Evolutionary conservation across 2,888 invertebrate species (phyloP), one percentile per base, ranked within the genome.

Genomic region (Poecilus cupreus): DNA sequence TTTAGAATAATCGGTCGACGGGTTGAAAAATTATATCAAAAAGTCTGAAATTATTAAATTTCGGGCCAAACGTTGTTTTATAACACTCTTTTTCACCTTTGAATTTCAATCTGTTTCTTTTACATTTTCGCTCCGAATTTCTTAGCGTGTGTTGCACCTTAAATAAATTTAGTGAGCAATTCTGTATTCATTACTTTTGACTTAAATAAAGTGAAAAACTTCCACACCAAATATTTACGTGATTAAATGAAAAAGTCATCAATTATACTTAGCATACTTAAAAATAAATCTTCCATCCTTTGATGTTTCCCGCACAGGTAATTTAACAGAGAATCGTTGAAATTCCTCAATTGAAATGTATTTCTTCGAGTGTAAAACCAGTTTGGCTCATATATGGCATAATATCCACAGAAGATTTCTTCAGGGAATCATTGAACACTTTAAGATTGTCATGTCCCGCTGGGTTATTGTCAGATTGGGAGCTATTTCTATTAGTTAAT

Each of bases 331-430:
- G 60, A 60, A 60, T 60, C 24, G 26, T 60, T 60, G 60, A 60
- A 60, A 60, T 60, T 60, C 60, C 60, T 60, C 60, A 60, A 60
- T 26, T 60, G 60, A 60, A 60, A 60, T 26, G 60, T 60, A 60
- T 60, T 60, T 60, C 60, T 60, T 24, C 60, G 26, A n/a, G 24
- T 60, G n/a, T 24, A 26, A 13, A 60, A 60, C 60, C 60, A 26
- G 60, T 60, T 60, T 60, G 60, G 0, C 22, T n/a, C 26, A 24
- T 13, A 60, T 60, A 60, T 60, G 60, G 60, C 26, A 26, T 26
- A 60, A 24, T 60, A 26, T 60, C 8, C n/a, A n/a, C 60, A 60
- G 60, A 26, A 60, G 60, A 11, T 20, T 11, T 54, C 43, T n/a
- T 43, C 43, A 43, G 54, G 22, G 22, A 54, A 24, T 26, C 24